Base-by-base conservation (phyloP, 2,797 vertebrate genomes). In the Antennarius maculatus region DNA sequence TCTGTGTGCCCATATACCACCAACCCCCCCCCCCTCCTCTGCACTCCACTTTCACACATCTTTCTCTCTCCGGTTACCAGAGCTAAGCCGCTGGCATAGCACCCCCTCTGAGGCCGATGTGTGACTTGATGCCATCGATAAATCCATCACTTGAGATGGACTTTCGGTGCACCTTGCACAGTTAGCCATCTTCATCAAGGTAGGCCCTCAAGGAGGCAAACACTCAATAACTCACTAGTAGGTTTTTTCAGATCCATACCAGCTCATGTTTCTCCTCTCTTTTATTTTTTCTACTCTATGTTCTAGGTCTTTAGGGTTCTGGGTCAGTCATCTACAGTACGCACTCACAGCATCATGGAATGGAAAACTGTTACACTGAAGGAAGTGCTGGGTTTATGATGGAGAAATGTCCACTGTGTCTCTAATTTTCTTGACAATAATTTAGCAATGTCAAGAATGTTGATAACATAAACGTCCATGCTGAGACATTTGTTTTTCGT, bases 81-180 rank as follows among this genome's bases (percentile, higher is more conserved):
- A 67, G 70, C 79, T 59, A 74, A 80, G 66, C 61, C 79, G 61
- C 53, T 81, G 74, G 74, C 59, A 29, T 71, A 81, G 73, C 86
- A 70, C 80, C 89, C 87, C 88, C 45, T n/a, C 89, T 84, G 92
- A 87, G 84, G 80, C 86, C 71, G 43, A 89, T 66, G 92, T 93
- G 93, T 91, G 87, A 84, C 80, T 75, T 93, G 94, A 94, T 92
- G 88, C 69, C 84, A 90, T 93, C 92, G 84, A 94, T 93, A 91
- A 93, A 90, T 92, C 60, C 71, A 83, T 88, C 90, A 80, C 79
- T 70, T 59, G 67, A 87, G 71, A 54, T 83, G 80, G 74, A 79
- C 39, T 61, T 84, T 80, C 85, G 86, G 86, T 82, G 61, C 18
- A 10, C 67, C 82, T 77, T 43, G 11, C 6, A 5, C 68, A 62